Percentiles rank a stretch among this genome's conserved stretches.
Evolutionary conservation across 1,140 invertebrate genomes (phyloP).

Genomic region (Polypedilum pembai): DNA sequence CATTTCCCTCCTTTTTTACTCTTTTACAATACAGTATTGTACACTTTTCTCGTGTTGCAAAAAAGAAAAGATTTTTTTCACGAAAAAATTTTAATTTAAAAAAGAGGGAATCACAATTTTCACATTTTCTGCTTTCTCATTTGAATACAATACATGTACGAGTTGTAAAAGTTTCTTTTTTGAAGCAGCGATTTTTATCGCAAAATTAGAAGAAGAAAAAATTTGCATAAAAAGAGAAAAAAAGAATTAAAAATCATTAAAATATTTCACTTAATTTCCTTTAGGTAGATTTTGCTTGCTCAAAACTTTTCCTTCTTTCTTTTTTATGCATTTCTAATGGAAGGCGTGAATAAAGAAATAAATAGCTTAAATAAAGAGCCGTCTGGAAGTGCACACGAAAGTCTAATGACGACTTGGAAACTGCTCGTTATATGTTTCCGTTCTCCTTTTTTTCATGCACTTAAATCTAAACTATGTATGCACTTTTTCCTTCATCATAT

Average conservation of each 20-base stretch:
- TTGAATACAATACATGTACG: too few species aligned
- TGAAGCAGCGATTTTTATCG: too few species aligned
- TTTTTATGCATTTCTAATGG: background rate
- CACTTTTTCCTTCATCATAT: too few species aligned
- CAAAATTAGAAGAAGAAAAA: too few species aligned
- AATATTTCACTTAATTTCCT: too few species aligned
- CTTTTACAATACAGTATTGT: background rate
- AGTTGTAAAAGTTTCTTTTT: too few species aligned
- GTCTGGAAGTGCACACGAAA: background rate
- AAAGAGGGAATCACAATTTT: background rate
- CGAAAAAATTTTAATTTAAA: background rate
- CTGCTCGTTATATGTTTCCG: constrained; percentile 2
- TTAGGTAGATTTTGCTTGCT: too few species aligned
- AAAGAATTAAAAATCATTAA: too few species aligned
- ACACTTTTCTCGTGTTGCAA: background rate
- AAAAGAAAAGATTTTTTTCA: background rate
- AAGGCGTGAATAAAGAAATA: background rate
- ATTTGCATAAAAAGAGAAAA: too few species aligned
- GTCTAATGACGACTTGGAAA: background rate
- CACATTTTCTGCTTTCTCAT: background rate
- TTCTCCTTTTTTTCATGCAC: constrained; percentile 8
- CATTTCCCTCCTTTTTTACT: background rate
- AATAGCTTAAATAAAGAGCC: background rate
- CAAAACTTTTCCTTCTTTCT: too few species aligned
- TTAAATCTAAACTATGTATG: background rate